phyloP scores from a whole-genome alignment of 2,113 vertebrate species.

The Salvator merianae region DNA sequence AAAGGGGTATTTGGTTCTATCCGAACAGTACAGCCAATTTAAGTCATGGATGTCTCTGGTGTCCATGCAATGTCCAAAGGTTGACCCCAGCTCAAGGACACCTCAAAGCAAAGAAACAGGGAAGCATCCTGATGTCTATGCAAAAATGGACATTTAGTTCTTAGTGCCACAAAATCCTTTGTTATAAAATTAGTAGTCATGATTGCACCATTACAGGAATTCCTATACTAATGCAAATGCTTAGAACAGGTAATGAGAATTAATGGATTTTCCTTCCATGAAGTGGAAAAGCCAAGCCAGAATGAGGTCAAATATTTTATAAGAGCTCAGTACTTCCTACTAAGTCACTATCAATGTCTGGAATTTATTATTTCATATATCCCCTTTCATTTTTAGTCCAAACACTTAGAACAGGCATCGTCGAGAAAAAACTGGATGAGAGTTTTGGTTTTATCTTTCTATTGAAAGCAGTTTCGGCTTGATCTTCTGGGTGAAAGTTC shows the following conservation, averaged over 20 bases:
- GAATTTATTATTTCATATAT: not conserved
- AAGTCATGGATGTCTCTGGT: too few species aligned
- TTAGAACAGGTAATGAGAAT: not conserved
- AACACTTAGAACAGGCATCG: rapidly evolving
- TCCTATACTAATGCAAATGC: rapidly evolving
- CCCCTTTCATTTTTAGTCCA: not conserved
- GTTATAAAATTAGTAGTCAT: not conserved
- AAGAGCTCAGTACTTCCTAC: not conserved
- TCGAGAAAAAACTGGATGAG: not conserved
- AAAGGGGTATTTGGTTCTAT: too few species aligned
- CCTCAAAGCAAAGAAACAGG: too few species aligned
- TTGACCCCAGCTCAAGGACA: too few species aligned
- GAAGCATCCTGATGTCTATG: too few species aligned
- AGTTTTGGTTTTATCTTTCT: not conserved
- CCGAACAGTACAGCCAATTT: too few species aligned
- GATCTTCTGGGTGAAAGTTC: not conserved
- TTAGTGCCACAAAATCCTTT: not conserved
- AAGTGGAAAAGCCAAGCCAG: not conserved
- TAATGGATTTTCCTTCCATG: not conserved
- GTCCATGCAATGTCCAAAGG: too few species aligned
- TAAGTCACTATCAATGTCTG: rapidly evolving
- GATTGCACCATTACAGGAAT: too few species aligned
- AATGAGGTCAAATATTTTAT: slow-evolving; percentile 15
- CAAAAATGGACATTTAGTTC: not conserved
- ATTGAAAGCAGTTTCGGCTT: not conserved